phyloP scores from a whole-genome alignment of 1,140 invertebrate genomes.

The Dreissena rostriformis region DNA sequence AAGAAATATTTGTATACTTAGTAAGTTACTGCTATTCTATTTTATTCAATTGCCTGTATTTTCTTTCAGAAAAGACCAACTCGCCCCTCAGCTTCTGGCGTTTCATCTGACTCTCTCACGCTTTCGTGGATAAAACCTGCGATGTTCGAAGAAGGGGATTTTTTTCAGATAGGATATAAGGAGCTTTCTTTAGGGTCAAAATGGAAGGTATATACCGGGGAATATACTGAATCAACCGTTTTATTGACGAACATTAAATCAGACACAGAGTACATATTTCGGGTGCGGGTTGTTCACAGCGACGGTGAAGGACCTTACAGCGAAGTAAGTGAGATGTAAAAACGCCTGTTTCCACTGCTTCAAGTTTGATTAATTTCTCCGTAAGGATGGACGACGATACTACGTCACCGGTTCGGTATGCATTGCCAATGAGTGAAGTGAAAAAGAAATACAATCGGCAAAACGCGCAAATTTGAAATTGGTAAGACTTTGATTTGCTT shows the following conservation, averaged over 20 bases:
- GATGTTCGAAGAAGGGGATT: background rate
- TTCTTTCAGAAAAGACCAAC: background rate
- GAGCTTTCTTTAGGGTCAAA: background rate
- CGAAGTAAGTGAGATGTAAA: slow-evolving; percentile 1
- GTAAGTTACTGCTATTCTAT: too few species aligned
- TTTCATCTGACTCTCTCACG: background rate
- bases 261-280: slow-evolving; percentile 32
- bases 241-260: background rate
- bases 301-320: slow-evolving; percentile 42
- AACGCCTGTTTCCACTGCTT: slow-evolving; percentile 23
- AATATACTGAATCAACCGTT: background rate
- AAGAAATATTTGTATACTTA: too few species aligned
- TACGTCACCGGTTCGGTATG: slow-evolving; percentile 2
- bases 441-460: slow-evolving; percentile 15
- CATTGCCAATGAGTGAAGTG: background rate
- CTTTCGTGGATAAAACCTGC: background rate
- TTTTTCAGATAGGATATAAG: slow-evolving; percentile 6
- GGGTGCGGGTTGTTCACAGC: slow-evolving; percentile 7
- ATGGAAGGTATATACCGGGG: slow-evolving; percentile 9
- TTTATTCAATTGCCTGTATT: too few species aligned
- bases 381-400: background rate
- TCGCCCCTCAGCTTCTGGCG: background rate
- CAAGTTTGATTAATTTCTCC: slow-evolving; percentile 2
- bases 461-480: slow-evolving; percentile 39
- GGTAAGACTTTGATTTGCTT: slow-evolving; percentile 11